Evolutionary conservation across 1,140 invertebrate species (phyloP).

Genomic region (Pseudobourletiella spinata): DNA sequence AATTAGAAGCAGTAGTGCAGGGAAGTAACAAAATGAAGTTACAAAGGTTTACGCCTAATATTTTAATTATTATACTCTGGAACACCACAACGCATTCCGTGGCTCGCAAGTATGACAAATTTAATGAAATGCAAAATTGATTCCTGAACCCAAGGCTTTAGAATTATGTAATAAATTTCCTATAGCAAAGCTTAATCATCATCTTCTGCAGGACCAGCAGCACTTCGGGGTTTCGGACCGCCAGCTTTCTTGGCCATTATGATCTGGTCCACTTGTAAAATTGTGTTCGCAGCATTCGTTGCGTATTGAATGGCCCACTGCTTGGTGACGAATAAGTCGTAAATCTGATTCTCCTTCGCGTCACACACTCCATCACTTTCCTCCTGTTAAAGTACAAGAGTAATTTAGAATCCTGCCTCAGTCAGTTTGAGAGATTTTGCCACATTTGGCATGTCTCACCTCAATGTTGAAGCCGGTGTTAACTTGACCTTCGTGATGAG

Average conservation of each 20-base stretch:
- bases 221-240: conserved; percentile 72
- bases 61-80: no score
- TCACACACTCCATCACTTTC: conserved; percentile 58
- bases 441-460: conserved; percentile 41
- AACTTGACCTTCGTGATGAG: conserved; percentile 79
- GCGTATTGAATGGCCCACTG: conserved; percentile 93
- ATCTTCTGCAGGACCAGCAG: conserved; percentile 56
- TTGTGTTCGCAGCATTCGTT: conserved; percentile 79
- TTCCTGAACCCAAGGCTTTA: no score
- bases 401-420: no score
- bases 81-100: no score
- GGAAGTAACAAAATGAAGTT: no score
- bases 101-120: no score
- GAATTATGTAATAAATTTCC: no score
- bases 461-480: conserved; percentile 83
- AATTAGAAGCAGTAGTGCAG: no score
- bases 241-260: conserved; percentile 97
- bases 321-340: conserved; percentile 81
- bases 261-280: conserved; percentile 96
- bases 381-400: no score
- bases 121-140: no score
- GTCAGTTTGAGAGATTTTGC: no score
- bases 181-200: conserved; percentile 5
- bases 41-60: no score
- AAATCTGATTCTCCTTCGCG: conserved; percentile 61